Conservation (phyloP, 2,113 vertebrate genomes). For the Microtus ochrogaster region DNA sequence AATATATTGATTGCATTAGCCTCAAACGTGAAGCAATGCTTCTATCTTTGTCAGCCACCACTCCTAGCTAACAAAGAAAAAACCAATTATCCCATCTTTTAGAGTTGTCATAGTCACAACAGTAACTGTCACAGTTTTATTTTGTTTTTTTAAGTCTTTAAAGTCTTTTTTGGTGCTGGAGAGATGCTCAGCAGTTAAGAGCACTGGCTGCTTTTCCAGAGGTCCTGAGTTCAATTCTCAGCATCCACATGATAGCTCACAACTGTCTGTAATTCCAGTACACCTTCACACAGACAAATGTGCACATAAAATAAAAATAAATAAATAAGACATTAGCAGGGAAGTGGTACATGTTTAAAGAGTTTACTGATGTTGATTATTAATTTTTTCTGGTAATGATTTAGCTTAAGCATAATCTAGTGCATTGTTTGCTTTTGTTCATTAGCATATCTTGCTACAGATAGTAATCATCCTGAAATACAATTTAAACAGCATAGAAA, state of each 20-base stretch:
- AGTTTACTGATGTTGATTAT: background rate
- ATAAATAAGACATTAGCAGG: background rate
- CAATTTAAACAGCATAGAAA: constrained; percentile 13
- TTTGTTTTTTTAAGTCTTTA: background rate
- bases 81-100: background rate
- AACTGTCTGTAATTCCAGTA: background rate
- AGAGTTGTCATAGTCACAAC: background rate
- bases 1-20: background rate
- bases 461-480: background rate
- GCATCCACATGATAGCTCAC: background rate
- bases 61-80: background rate
- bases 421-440: constrained; percentile 41
- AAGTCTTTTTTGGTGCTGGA: background rate
- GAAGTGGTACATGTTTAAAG: background rate
- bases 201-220: background rate
- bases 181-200: background rate
- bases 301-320: background rate
- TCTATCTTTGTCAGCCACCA: background rate
- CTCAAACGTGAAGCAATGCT: background rate
- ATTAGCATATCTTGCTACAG: background rate
- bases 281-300: background rate
- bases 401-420: background rate
- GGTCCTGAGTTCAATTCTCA: background rate
- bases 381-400: background rate
- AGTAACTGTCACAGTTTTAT: background rate